Evolutionary conservation across 2,113 vertebrate genomes (phyloP), one percentile per base, ranked within the genome.

Genomic region (Bungarus multicinctus): DNA sequence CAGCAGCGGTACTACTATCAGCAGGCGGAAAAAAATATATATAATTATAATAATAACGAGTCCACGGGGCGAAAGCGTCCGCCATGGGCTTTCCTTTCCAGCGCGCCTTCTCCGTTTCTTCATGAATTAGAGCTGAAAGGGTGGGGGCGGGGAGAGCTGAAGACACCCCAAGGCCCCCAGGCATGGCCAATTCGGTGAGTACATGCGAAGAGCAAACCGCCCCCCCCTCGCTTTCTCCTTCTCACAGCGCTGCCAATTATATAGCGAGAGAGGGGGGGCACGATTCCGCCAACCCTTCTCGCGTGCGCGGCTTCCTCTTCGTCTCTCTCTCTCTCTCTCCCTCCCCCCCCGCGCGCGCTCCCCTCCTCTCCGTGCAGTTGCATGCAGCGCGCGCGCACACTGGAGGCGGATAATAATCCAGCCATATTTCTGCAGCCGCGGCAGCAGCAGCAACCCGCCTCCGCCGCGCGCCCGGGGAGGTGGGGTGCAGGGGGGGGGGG

Each of bases 131-230:
- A 97, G 97, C 96, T 94, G 95, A 96, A 93, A 92, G 92, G 96
- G 96, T 95, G 92, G 96, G 91, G 96, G 96, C 94, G 94, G 94
- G 94, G 96, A 96, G 95, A 53, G 96, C 92, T 94, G 95, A 86
- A 58, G 96, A 93, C 93, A 95, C 96, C 95, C 95, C 97, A 74
- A 97, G 96, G 98, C 98, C 98, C 98, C 97, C 96, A 96, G 98
- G 98, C 97, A 99, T 99, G 99, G 98, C 98, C 98, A 97, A 96
- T 97, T 98, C 98, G 98, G 99, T 99, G 97, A 99, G 99, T 99
- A 97, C 94, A 87, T 92, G 94, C 60, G 30, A 69, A n/a, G 30
- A 69, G 30, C 95, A 94, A 8, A 43, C 90, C 53, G 86, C 55
- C 12, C n/a, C 22, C 22, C 5, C 4, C 1, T 0, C n/a, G 3